Evolutionary conservation across 2,888 invertebrate genomes (phyloP), one percentile per base, ranked within the genome.

Genomic region (Scotopteryx bipunctaria): DNA sequence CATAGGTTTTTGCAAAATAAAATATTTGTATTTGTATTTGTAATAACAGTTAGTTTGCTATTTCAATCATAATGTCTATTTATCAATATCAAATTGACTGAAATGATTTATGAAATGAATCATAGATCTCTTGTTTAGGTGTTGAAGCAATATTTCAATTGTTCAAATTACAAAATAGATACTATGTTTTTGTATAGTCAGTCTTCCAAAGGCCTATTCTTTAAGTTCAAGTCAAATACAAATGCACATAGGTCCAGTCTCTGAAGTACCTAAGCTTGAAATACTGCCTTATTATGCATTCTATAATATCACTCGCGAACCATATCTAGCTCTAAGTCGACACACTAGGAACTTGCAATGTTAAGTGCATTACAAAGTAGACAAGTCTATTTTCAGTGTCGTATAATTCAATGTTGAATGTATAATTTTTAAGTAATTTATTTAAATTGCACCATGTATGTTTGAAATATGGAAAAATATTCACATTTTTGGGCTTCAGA

Each of bases 241-340:
- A n/a, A n/a, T n/a, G n/a, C n/a, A n/a, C n/a, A n/a, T n/a, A n/a
- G n/a, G n/a, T n/a, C n/a, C n/a, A n/a, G n/a, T n/a, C n/a, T n/a
- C n/a, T n/a, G n/a, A n/a, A n/a, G n/a, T n/a, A n/a, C n/a, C 21
- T 47, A 45, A 48, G 16, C 31, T 16, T 35, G 16, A 48, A 35
- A 35, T 44, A 54, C 9, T 16, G 41, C 13, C 23, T 44, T 14
- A 48, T 54, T 44, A 48, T 40, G 31, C 44, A 54, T 54, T 48
- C 47, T 19, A 27, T 31, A 44, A 48, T 44, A 48, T 31, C 25
- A 25, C 35, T 54, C 40, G 29, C 47, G 21, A 13, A 13, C 31
- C 21, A 44, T 33, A 47, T 42, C 36, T 36, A 44, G 19, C 16
- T 38, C 25, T 32, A 44, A 50, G 25, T 50, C 31, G 13, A 37